Conservation (phyloP, 2,113 vertebrate species). For the Phylloscopus whistleri region DNA sequence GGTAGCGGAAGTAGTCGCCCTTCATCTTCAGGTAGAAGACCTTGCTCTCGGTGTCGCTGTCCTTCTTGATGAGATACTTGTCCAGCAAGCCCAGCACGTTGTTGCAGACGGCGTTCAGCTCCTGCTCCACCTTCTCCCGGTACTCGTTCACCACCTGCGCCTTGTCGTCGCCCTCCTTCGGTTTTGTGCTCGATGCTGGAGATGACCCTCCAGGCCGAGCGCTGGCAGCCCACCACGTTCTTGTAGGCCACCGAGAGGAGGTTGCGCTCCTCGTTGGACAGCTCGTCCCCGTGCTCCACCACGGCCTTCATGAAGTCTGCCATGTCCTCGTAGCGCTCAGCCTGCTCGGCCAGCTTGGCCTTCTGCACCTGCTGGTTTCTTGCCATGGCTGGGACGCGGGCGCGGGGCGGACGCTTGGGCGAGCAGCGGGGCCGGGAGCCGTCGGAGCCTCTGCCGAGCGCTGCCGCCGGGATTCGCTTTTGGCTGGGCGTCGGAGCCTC, state of each 20-base stretch:
- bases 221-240: slow-evolving; percentile 93
- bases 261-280: slow-evolving; percentile 93
- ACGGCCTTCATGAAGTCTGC: slow-evolving; percentile 89
- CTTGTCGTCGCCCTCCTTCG: slow-evolving; percentile 83
- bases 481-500: slow-evolving; percentile 71
- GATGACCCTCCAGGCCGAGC: slow-evolving; percentile 78
- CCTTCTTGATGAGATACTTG: slow-evolving; percentile 82
- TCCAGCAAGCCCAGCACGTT: slow-evolving; percentile 87
- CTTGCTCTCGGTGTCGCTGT: slow-evolving; percentile 80
- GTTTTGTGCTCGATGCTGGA: slow-evolving; percentile 89
- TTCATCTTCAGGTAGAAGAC: slow-evolving; percentile 99
- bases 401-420: neutral
- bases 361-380: slow-evolving; percentile 86
- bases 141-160: slow-evolving; percentile 84
- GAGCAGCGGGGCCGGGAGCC: slow-evolving; percentile 57
- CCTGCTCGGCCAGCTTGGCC: slow-evolving; percentile 97
- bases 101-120: slow-evolving; percentile 85
- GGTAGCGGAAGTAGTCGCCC: slow-evolving; percentile 94
- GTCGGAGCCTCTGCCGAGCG: slow-evolving; percentile 61
- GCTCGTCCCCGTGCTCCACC: slow-evolving; percentile 82
- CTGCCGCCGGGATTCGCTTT: slow-evolving; percentile 63
- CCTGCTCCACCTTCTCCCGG: slow-evolving; percentile 86
- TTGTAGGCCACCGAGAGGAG: slow-evolving; percentile 97
- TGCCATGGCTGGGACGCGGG: slow-evolving; percentile 77
- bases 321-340: slow-evolving; percentile 98